A percentile compares a stretch with the other conserved stretches of the same genome.
These are phyloP conservation scores for Drosophila pegasa DNA, from an alignment of 2,888 invertebrate genomes.

Conservation along the genomic window DNA sequence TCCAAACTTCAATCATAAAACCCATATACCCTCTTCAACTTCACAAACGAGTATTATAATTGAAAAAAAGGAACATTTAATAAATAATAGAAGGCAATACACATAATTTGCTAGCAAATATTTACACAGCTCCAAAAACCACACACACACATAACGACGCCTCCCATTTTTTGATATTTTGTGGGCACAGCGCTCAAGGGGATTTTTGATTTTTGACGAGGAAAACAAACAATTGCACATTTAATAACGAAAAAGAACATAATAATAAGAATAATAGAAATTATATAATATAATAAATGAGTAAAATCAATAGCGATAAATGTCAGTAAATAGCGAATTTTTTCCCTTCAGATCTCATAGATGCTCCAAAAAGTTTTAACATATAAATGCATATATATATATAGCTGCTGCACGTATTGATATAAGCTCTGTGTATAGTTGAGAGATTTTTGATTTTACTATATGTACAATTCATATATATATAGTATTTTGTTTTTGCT, in stretches of 20 bases:
- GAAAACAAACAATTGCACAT: slow-evolving; percentile 43
- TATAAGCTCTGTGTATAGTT: slow-evolving; percentile 55
- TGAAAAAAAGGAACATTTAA: not conserved
- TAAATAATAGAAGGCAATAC: slow-evolving; percentile 10
- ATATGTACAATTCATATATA: not conserved
- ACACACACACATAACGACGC: slow-evolving; percentile 8
- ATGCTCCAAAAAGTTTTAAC: slow-evolving; percentile 51
- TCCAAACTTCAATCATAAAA: not conserved
- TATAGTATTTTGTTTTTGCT: slow-evolving; percentile 17
- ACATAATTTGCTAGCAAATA: slow-evolving; percentile 49
- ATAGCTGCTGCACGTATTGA: slow-evolving; percentile 57
- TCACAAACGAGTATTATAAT: not conserved
- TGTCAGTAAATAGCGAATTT: slow-evolving; percentile 59
- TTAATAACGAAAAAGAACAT: slow-evolving; percentile 4
- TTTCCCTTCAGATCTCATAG: slow-evolving; percentile 60
- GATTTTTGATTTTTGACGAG: slow-evolving; percentile 52
- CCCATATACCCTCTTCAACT: not conserved
- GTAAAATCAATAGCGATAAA: slow-evolving; percentile 52
- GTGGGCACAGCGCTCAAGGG: slow-evolving; percentile 37
- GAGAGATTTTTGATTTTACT: slow-evolving; percentile 27
- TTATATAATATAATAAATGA: slow-evolving; percentile 5
- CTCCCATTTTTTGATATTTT: slow-evolving; percentile 38
- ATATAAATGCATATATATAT: slow-evolving; percentile 34
- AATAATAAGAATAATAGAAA: slow-evolving; percentile 10
- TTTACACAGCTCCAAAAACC: slow-evolving; percentile 34